Conservation (phyloP, 2,888 invertebrate genomes). For the Empis livida region DNA sequence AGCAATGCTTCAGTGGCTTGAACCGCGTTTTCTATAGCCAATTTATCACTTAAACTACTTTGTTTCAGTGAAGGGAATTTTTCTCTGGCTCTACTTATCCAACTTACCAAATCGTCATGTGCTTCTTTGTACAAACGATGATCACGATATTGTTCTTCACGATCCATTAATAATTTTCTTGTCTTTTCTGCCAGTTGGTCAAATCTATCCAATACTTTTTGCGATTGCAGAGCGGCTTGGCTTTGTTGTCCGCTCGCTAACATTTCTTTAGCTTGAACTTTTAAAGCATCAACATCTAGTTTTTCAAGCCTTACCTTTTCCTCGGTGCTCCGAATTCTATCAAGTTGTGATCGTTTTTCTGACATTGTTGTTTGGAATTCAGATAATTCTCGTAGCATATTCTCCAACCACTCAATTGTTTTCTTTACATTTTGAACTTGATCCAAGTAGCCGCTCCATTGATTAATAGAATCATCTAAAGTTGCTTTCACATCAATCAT, state of each 20-base stretch:
- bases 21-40: constrained; percentile 79
- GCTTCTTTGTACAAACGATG: constrained; percentile 84
- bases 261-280: constrained; percentile 76
- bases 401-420: constrained; percentile 64
- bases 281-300: constrained; percentile 75
- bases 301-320: constrained; percentile 83
- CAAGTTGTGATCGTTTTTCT: constrained; percentile 75
- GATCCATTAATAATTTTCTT: constrained; percentile 59
- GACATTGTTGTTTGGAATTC: constrained; percentile 69
- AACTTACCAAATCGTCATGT: constrained; percentile 75
- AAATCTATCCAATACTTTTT: constrained; percentile 72
- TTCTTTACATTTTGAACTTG: constrained; percentile 77
- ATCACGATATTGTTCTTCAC: constrained; percentile 78
- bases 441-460: constrained; percentile 83
- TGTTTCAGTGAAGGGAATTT: constrained; percentile 80
- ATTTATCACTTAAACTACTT: constrained; percentile 68
- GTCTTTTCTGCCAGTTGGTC: constrained; percentile 64
- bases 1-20: constrained; percentile 73
- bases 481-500: constrained; percentile 84
- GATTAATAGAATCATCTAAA: constrained; percentile 77
- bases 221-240: constrained; percentile 69
- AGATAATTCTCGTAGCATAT: constrained; percentile 56
- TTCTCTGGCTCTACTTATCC: constrained; percentile 78
- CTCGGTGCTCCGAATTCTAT: constrained; percentile 71
- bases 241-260: constrained; percentile 73